Evolutionary conservation across 2,797 vertebrate genomes (phyloP).

Genomic region (Enteromius viviparus): DNA sequence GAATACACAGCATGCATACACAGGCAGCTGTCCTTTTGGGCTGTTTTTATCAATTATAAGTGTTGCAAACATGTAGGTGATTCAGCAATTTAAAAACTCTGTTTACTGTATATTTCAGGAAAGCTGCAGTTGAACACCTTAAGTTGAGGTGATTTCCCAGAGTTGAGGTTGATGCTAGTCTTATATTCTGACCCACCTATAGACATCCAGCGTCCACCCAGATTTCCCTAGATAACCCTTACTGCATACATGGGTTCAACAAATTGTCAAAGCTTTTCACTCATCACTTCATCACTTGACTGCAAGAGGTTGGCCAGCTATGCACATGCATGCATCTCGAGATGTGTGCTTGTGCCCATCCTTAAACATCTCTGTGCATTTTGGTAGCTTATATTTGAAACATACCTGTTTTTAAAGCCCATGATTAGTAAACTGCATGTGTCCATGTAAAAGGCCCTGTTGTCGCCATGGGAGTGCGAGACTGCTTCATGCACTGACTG

Average conservation of each 20-base stretch:
- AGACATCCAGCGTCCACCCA: constrained; percentile 23
- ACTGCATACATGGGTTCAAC: constrained; percentile 45
- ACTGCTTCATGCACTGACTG: constrained; percentile 36
- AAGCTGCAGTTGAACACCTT: constrained; percentile 7
- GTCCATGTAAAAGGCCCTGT: constrained; percentile 43
- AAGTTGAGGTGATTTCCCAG: not conserved
- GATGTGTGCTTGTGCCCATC: not conserved
- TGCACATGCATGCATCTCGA: constrained; percentile 21
- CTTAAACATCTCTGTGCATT: not conserved
- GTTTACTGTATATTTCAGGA: not conserved
- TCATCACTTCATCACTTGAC: constrained; percentile 9
- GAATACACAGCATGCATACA: too few relatives aligned
- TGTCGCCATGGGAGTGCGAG: constrained; percentile 40
- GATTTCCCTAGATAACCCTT: constrained; percentile 48
- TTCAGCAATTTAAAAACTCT: not conserved
- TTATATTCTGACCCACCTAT: constrained; percentile 21
- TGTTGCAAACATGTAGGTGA: not conserved
- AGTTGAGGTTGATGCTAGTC: not conserved
- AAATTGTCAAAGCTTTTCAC: constrained; percentile 51
- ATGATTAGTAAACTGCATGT: constrained; percentile 19
- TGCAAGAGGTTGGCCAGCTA: not conserved
- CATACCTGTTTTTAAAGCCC: constrained; percentile 11
- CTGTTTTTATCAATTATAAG: not conserved
- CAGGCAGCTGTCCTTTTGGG: not conserved
- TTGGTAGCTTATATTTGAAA: constrained; percentile 17